Evolutionary conservation across 1,140 invertebrate genomes (phyloP), one percentile per base, ranked within the genome.

Genomic region (Zaprionus camerounensis): DNA sequence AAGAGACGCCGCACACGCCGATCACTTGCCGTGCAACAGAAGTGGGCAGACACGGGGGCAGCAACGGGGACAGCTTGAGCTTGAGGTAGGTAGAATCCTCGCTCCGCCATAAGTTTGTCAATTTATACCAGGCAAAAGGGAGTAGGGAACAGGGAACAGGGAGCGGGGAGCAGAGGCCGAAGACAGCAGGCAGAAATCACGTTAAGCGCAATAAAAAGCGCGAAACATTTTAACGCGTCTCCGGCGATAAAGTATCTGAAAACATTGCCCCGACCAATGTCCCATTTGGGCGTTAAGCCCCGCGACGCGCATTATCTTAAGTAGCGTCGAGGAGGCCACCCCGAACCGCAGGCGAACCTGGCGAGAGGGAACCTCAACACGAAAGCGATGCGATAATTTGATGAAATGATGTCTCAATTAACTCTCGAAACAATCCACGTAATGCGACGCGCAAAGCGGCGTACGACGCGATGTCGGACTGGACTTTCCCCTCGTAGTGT

Each of bases 361-460:
- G 22, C 49, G 7, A 20, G 13, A 56, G 26, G 49, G 75, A 74
- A 74, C 44, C n/a, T 46, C n/a, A 17, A 20, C 41, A 46, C 71
- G 66, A 70, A 69, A 62, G 55, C 53, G 56, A 46, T 64, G 41
- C 67, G 71, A 85, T 86, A 82, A 87, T 87, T 88, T 88, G 81
- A 88, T 88, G 84, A 87, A 87, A 88, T 87, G 84, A 88, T 87
- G 84, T 88, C 84, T 87, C 84, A 87, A 87, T 87, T 87, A 87
- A 76, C 80, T 71, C 83, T 73, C 83, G 68, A 17, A 38, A 15
- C 41, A 15, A 46, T 46, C n/a, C n/a, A 13, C 36, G 36, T 38
- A 31, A 31, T 31, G 31, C 31, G 31, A 31, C 9, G 31, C 31
- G 9, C 31, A 31, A 31, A 31, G 38, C 38, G 38, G 38, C 13